Percentiles rank a stretch among this genome's conserved stretches.
Conservation (phyloP, 2,797 vertebrate species). For the Numenius phaeopus region DNA sequence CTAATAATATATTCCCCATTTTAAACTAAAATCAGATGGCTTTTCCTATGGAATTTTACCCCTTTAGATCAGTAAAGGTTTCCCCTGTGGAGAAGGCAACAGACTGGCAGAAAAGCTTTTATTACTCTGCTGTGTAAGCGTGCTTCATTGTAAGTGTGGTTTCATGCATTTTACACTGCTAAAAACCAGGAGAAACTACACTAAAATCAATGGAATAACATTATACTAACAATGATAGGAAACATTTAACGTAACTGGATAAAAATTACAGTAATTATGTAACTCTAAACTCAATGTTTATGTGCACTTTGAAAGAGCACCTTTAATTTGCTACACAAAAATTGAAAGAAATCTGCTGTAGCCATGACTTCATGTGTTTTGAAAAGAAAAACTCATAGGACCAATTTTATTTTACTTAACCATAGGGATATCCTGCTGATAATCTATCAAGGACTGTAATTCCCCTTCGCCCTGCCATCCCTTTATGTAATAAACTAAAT, state of each 20-base stretch:
- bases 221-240: neutral
- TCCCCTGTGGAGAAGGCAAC: neutral
- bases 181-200: neutral
- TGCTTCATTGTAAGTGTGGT: neutral
- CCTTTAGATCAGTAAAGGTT: neutral
- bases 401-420: neutral
- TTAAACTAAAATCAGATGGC: neutral
- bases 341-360: neutral
- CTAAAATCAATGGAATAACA: neutral
- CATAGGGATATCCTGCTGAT: neutral
- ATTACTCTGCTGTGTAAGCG: neutral
- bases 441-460: neutral
- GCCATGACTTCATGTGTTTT: neutral
- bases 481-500: neutral
- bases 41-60: neutral
- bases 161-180: neutral
- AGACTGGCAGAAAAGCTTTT: neutral
- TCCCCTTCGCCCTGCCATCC: neutral
- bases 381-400: neutral
- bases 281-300: neutral
- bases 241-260: neutral
- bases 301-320: neutral
- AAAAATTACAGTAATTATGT: neutral
- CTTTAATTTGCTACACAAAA: neutral
- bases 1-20: neutral